Evolutionary conservation across 2,888 invertebrate species (phyloP).

Genomic region (Ophion slaviceki): DNA sequence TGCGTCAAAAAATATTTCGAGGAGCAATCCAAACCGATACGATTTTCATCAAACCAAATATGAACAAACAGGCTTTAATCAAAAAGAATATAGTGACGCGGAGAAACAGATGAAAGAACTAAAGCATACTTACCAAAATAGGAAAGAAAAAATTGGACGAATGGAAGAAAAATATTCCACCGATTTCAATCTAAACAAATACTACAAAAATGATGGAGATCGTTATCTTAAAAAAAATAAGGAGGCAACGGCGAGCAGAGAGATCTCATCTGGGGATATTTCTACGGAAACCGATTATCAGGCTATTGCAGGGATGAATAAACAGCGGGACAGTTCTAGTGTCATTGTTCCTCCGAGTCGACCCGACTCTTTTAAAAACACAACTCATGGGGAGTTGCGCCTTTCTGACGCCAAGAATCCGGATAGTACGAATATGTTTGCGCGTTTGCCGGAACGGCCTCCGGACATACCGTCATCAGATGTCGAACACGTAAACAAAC

Average conservation of each 20-base stretch:
- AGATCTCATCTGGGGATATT: conserved; percentile 9
- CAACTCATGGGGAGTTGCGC: background rate
- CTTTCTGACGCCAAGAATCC: conserved; percentile 16
- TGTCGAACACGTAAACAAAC: conserved; percentile 70
- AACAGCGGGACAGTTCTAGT: background rate
- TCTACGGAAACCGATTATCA: conserved; percentile 35
- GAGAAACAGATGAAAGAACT: background rate
- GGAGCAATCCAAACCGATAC: conserved; percentile 4
- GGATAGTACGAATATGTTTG: conserved; percentile 15
- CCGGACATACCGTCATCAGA: conserved; percentile 61
- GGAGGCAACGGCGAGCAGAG: background rate
- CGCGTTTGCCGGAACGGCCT: conserved; percentile 25
- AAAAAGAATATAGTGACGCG: background rate
- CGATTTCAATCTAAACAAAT: conserved; percentile 23
- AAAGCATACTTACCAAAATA: conserved; percentile 5
- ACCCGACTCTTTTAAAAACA: conserved; percentile 8
- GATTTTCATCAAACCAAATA: conserved; percentile 1
- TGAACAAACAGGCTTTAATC: background rate
- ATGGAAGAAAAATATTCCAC: conserved; percentile 8
- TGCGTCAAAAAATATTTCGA: background rate
- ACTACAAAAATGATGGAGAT: conserved; percentile 7
- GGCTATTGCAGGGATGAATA: conserved; percentile 5
- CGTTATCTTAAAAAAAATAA: background rate
- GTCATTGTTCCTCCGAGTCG: conserved; percentile 12
- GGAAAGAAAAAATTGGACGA: conserved; percentile 24